Conservation (phyloP, 2,797 vertebrate genomes). For the Carapus acus region DNA sequence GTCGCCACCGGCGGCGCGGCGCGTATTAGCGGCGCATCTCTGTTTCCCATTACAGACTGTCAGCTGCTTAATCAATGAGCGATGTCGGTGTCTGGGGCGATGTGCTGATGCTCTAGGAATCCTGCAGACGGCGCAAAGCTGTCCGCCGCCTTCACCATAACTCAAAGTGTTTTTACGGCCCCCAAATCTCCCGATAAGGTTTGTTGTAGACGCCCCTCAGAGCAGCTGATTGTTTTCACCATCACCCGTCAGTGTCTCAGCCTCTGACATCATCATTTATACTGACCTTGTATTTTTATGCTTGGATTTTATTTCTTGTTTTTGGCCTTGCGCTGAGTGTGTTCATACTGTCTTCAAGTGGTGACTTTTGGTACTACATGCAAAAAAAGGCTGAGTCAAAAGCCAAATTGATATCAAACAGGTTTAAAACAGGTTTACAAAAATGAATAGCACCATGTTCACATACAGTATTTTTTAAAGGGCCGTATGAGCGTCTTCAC, state of each 20-base stretch:
- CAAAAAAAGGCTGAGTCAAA: constrained; percentile 49
- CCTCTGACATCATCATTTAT: too few relatives aligned
- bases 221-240: not conserved
- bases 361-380: constrained; percentile 41
- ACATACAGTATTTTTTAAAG: constrained; percentile 62
- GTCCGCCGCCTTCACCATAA: constrained; percentile 27
- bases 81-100: constrained; percentile 36
- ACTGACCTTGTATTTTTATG: not conserved
- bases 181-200: constrained; percentile 6
- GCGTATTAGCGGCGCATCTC: constrained; percentile 35
- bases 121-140: constrained; percentile 41
- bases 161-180: constrained; percentile 30
- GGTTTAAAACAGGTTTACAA: constrained; percentile 57
- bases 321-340: constrained; percentile 30
- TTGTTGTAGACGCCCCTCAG: not conserved
- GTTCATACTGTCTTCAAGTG: constrained; percentile 53
- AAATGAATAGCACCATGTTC: constrained; percentile 70
- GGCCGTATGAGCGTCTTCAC: constrained; percentile 51
- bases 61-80: constrained; percentile 49
- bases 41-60: constrained; percentile 41
- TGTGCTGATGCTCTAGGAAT: constrained; percentile 41
- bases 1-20: constrained; percentile 20
- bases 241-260: too few relatives aligned
- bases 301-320: constrained; percentile 42
- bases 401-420: constrained; percentile 50